phyloP scores from a whole-genome alignment of 2,888 invertebrate genomes.

The Habroteleia sp. region DNA sequence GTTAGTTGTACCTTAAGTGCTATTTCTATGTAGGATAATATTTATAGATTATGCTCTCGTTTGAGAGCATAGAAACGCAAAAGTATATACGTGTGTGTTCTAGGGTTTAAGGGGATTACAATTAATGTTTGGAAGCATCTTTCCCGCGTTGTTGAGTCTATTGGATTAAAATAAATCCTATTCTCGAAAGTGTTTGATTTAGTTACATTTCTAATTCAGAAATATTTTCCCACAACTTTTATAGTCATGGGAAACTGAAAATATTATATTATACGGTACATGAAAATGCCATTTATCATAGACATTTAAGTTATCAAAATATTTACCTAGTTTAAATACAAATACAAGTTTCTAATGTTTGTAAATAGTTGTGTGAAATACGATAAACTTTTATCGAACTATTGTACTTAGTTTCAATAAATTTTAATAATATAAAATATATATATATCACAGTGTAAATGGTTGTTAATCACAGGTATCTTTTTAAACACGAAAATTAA shows the following conservation, averaged over 20 bases:
- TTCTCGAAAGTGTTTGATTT: slow-evolving; percentile 47
- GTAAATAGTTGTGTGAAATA: too few relatives aligned
- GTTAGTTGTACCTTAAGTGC: neutral
- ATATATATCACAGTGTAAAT: too few relatives aligned
- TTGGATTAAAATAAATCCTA: slow-evolving; percentile 54
- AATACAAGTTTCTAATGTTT: neutral
- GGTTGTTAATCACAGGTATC: too few relatives aligned
- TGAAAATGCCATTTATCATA: slow-evolving; percentile 8
- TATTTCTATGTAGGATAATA: slow-evolving; percentile 2
- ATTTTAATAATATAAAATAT: too few relatives aligned
- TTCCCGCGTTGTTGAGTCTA: slow-evolving; percentile 37
- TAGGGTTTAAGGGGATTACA: slow-evolving; percentile 51
- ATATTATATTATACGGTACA: slow-evolving; percentile 24
- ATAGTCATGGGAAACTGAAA: slow-evolving; percentile 18
- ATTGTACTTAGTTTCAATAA: too few relatives aligned
- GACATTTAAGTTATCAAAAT: neutral
- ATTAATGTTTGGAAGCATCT: slow-evolving; percentile 51
- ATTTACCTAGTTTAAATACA: neutral
- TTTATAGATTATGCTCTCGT: slow-evolving; percentile 16
- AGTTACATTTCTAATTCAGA: slow-evolving; percentile 40
- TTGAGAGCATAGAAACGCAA: slow-evolving; percentile 21
- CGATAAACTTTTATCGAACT: too few relatives aligned
- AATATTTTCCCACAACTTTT: slow-evolving; percentile 40
- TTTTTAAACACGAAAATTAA: too few relatives aligned
- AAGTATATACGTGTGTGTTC: slow-evolving; percentile 28